Base-by-base conservation (phyloP, 2,113 vertebrate genomes). In the Pachyramphus minor region DNA sequence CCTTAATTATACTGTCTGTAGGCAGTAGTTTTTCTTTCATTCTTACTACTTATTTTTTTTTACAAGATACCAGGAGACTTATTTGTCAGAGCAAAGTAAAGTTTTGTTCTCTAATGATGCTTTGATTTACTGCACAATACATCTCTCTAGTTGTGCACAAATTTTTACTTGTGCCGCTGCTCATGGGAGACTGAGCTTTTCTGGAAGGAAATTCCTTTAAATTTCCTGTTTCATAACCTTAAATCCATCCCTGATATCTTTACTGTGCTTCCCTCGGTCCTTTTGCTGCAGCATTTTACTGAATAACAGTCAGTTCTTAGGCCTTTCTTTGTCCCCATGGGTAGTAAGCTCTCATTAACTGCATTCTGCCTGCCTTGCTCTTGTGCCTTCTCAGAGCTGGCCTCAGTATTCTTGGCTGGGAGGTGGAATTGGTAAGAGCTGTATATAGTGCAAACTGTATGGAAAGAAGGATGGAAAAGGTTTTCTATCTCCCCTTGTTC, bases 291-390 rank as follows among this genome's bases (percentile, higher is more conserved):
- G 12, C 37, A 6, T 28, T 71, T 12, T 23, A 25, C 23, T 84
- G 59, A 73, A 55, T 52, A 67, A 75, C n/a, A 79, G 35, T 60
- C 6, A 16, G 74, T 84, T 91, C 49, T 79, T 49, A 72, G 69
- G 31, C 31, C 31, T 74, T 69, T 35, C 33, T 87, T 64, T 77
- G 35, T 71, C 44, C 18, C 12, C 7, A 7, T 1, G 12, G 45
- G 7, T 42, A 27, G 15, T 63, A 71, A 75, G 27, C 6, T 76
- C 23, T 45, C 2, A 0, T 3, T 2, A 2, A 7, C 23, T 41
- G n/a, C 6, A 1, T 66, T 37, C n/a, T 58, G 16, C 35, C 47
- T 81, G 59, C 80, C 13, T 50, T 69, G 12, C 28, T 79, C 2
- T 56, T 89, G 66, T 13, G 19, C 44, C 30, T 64, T 19, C 2